Conservation (phyloP, 2,888 invertebrate genomes). For the Erynnis tages region DNA sequence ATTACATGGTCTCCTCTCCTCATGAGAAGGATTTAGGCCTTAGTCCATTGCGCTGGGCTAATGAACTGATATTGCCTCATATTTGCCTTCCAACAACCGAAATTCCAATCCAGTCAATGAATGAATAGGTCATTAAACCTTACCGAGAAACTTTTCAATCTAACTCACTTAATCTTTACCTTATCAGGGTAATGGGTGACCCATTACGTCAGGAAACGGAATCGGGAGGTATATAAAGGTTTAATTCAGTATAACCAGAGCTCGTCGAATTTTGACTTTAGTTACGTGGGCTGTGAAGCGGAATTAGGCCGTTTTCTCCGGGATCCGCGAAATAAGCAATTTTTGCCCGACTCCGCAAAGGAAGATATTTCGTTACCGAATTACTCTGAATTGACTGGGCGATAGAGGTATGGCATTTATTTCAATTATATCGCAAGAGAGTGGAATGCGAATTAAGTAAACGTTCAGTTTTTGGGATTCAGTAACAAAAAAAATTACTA, state of each 20-base stretch:
- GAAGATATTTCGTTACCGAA: constrained; percentile 23
- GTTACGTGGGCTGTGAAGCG: constrained; percentile 15
- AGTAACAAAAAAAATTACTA: too few relatives aligned
- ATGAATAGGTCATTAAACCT: too few relatives aligned
- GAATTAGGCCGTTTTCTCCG: constrained; percentile 20
- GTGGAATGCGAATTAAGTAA: constrained; percentile 15
- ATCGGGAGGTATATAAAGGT: constrained; percentile 14
- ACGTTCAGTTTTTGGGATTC: neutral
- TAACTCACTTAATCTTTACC: too few relatives aligned
- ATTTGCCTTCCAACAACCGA: too few relatives aligned
- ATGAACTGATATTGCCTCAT: too few relatives aligned
- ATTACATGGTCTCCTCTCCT: too few relatives aligned
- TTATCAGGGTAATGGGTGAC: constrained; percentile 7
- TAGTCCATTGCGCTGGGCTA: too few relatives aligned
- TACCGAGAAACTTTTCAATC: too few relatives aligned
- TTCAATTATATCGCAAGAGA: constrained; percentile 5
- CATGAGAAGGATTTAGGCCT: too few relatives aligned
- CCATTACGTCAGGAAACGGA: constrained; percentile 10
- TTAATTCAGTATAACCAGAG: constrained; percentile 21
- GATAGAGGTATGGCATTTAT: constrained; percentile 13
- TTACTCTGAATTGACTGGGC: constrained; percentile 24
- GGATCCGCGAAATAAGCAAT: constrained; percentile 37
- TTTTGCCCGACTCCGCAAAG: constrained; percentile 27
- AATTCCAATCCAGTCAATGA: too few relatives aligned
- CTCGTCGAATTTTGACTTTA: constrained; percentile 21